Evolutionary conservation across 2,888 invertebrate genomes (phyloP).

Genomic region (Calliphora vomitoria): DNA sequence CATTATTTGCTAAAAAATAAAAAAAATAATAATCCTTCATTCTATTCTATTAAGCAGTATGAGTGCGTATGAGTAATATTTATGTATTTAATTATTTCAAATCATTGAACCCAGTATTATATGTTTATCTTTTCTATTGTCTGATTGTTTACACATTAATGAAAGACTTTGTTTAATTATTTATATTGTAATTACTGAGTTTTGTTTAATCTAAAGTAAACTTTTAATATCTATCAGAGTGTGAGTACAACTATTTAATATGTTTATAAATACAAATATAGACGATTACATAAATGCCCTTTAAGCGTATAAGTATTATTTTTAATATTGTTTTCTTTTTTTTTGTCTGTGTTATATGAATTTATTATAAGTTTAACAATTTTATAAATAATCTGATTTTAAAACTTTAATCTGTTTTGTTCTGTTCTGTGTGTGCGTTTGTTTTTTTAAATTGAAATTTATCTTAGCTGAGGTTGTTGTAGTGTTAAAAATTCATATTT

Average conservation of each 20-base stretch:
- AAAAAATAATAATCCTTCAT: not conserved
- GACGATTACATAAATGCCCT: conserved; percentile 36
- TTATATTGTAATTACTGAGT: conserved; percentile 40
- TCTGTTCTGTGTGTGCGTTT: not conserved
- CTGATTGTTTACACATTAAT: conserved; percentile 34
- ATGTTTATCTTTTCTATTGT: conserved; percentile 9
- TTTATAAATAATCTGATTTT: conserved; percentile 49
- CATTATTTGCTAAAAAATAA: not conserved
- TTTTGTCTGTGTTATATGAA: not conserved
- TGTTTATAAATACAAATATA: conserved; percentile 16
- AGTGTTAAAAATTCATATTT: conserved; percentile 49
- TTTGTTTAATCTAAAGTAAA: conserved; percentile 38
- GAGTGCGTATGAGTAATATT: conserved; percentile 1
- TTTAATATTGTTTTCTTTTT: conserved; percentile 27
- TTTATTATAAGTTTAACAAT: conserved; percentile 43
- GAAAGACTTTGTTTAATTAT: conserved; percentile 57
- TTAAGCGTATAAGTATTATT: conserved; percentile 45
- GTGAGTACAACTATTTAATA: conserved; percentile 38
- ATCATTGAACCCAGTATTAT: conserved; percentile 10
- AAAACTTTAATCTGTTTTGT: conserved; percentile 58
- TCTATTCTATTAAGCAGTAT: not conserved
- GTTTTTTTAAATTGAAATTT: conserved; percentile 11
- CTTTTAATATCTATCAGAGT: not conserved
- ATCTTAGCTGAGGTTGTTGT: conserved; percentile 38
- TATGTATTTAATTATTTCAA: not conserved